A percentile compares a stretch with the other conserved stretches of the same genome.
Conservation (phyloP, 2,797 vertebrate genomes). For the Potorous gilbertii region DNA sequence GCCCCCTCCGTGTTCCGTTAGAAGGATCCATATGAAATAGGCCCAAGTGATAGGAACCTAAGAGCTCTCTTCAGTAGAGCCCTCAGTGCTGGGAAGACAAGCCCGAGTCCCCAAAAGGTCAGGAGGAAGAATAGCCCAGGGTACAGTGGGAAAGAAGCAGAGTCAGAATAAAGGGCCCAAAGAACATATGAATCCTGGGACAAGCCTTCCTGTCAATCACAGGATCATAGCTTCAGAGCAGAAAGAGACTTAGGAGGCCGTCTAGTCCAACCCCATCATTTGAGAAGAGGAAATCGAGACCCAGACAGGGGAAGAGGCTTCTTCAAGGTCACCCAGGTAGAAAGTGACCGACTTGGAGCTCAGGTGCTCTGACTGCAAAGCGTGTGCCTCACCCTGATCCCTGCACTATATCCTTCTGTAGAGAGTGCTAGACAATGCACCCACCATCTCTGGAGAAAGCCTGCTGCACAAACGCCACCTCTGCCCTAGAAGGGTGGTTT, state of each 20-base stretch:
- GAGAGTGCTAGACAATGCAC: neutral
- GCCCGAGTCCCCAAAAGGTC: neutral
- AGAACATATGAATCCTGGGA: neutral
- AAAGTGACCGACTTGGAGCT: neutral
- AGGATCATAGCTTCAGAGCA: neutral
- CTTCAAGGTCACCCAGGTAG: neutral
- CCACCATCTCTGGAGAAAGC: neutral
- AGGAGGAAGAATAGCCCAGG: constrained; percentile 4
- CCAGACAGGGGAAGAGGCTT: neutral
- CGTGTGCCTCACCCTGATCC: no score
- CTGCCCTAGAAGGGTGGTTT: neutral
- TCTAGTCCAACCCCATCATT: neutral
- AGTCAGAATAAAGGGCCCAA: neutral
- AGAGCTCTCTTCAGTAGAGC: neutral
- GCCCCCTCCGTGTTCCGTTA: neutral
- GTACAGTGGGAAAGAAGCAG: neutral
- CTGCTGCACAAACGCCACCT: neutral
- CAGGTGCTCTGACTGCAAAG: neutral
- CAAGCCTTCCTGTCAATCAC: neutral
- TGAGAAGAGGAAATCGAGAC: neutral
- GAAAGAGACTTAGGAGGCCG: neutral
- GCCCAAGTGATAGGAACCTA: neutral
- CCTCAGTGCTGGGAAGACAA: neutral
- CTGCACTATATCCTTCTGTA: neutral
- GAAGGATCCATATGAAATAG: neutral